Percentiles rank a stretch among this genome's conserved stretches.
These are phyloP conservation scores for Tetramorium alpestre DNA, from an alignment of 1,140 invertebrate species.

Conservation along the genomic window DNA sequence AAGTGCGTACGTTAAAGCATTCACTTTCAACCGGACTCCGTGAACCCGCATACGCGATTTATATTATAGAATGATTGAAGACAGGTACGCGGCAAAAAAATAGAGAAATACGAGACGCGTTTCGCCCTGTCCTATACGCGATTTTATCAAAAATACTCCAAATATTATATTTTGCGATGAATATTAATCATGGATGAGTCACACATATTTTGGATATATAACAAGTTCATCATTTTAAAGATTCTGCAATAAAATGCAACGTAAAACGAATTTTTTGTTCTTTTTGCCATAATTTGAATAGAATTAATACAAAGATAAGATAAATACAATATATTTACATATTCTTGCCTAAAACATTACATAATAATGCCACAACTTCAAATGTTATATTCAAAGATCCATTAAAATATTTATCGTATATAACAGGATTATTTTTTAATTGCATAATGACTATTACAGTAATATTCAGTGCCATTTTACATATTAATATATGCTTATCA, in stretches of 20 bases:
- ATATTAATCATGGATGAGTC: neutral
- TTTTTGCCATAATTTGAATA: neutral
- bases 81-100: neutral
- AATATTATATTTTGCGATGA: neutral
- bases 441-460: neutral
- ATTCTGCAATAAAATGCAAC: neutral
- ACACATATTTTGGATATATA: neutral
- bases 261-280: neutral
- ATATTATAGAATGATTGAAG: slow-evolving; percentile 10
- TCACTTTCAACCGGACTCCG: neutral
- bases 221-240: neutral
- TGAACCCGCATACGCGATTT: neutral
- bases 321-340: too few species aligned
- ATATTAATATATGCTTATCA: neutral
- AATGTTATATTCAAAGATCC: neutral
- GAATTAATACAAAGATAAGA: neutral
- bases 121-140: neutral
- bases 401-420: neutral
- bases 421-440: slow-evolving; percentile 1
- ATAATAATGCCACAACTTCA: neutral
- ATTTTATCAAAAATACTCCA: neutral
- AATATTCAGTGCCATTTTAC: neutral
- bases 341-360: neutral
- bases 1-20: neutral
- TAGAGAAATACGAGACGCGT: neutral